Base-by-base conservation (phyloP, 2,888 invertebrate genomes). In the Tyria jacobaeae region DNA sequence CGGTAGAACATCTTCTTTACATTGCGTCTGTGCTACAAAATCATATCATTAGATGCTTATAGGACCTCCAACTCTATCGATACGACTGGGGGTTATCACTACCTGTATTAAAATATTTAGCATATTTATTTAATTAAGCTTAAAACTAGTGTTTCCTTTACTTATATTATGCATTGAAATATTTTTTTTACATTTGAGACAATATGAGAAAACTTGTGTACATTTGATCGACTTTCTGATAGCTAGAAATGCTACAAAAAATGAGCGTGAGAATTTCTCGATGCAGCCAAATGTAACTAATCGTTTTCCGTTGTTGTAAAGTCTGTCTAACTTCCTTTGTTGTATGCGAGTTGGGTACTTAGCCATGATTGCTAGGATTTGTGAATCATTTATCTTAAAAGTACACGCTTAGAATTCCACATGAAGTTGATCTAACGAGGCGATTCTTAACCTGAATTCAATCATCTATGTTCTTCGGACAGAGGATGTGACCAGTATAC, bases 151-250 rank as follows among this genome's bases (percentile, higher is more conserved):
- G 4, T 31, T 4, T 4, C 27, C 27, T 27, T 27, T 27, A 6
- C 3, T 27, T 4, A 31, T 7, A 2, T 17, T 39, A n/a, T 39
- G 6, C 4, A n/a, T 39, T 39, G 15, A 39, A 6, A 4, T 39
- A 39, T 39, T n/a, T 5, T 39, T n/a, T 15, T 39, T 1, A 5
- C 6, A 17, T n/a, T n/a, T n/a, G 39, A 17, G 2, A 9, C 2
- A 15, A 14, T 37, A 37, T 5, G 37, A 15, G 37, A 44, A 21
- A 44, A 21, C 12, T 44, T 17, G 44, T 21, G 12, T 44, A 5
- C 12, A 1, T 21, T 7, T 51, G 34, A 21, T 51, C 51, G 51
- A 51, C 6, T 51, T 51, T 51, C 17, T 21, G n/a, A 51, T 21
- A 50, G 6, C 17, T 51, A 21, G 21, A 24, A 51, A 14, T 34